Base-by-base conservation (phyloP, 2,113 vertebrate species). In the Caracal caracal region DNA sequence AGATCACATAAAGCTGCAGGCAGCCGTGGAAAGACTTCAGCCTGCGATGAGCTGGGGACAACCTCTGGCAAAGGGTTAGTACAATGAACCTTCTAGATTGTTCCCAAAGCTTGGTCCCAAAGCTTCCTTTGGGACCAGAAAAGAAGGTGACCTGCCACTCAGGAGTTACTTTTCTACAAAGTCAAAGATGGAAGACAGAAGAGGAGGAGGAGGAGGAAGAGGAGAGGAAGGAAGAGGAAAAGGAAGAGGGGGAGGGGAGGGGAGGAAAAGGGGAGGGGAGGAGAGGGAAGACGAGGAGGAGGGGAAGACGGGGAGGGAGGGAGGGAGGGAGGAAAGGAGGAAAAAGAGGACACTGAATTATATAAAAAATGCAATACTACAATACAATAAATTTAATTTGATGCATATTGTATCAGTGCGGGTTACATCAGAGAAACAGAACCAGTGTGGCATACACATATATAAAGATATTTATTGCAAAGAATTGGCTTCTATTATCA, bases 231-330 rank as follows among this genome's bases (percentile, higher is more conserved):
- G 16, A 6, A 24, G 35, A 11, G 30, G 6, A 28, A 24, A 24
- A 20, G n/a, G 68, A 20, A 24, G 35, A 26, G 11, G 33, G 7
- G 2, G 33, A 17, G 4, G 19, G n/a, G 9, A 35, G 19, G 2
- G 7, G 1, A 20, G 9, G 0, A n/a, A 56, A 40, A 12, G 22
- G 16, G 13, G 7, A 15, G 6, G 5, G 6, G 2, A 51, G n/a
- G 4, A 35, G 12, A 13, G 12, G 10, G 5, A 20, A 10, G n/a
- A n/a, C 3, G 3, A 6, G 3, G 37, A 40, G 11, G 12, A 24
- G 11, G 17, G 19, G n/a, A 37, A 37, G 70, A 40, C 2, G 3
- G 7, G 6, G 33, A n/a, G 6, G 22, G 37, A 37, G 7, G 6
- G 33, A n/a, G 5, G 20, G 37, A 24, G 24, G 10, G 10, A 16